Percentiles rank a stretch among this genome's conserved stretches.
Evolutionary conservation across 2,113 vertebrate genomes (phyloP).

Genomic region (Dissostichus mawsoni): DNA sequence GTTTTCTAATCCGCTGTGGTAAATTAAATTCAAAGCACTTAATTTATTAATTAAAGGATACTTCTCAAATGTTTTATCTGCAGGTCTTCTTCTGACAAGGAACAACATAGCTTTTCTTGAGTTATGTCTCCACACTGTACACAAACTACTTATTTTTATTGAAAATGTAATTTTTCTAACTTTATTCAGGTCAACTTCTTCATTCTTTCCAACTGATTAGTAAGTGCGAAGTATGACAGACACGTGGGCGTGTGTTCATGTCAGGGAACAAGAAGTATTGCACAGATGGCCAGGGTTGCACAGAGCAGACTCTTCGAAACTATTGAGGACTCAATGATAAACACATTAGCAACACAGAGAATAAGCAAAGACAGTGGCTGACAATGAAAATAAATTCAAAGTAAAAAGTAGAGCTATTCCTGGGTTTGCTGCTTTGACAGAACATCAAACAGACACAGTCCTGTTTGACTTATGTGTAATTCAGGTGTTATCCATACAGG

Average conservation of each 20-base stretch:
- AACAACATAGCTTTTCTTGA: not conserved
- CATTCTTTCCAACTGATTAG: slow-evolving; percentile 39
- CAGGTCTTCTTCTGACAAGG: too few species aligned
- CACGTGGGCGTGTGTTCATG: slow-evolving; percentile 47
- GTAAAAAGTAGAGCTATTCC: not conserved
- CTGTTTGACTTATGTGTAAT: not conserved
- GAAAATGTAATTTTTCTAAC: slow-evolving; percentile 32
- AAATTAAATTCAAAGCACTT: not conserved
- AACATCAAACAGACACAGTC: slow-evolving; percentile 10
- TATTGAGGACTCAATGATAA: slow-evolving; percentile 1
- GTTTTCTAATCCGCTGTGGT: slow-evolving; percentile 4
- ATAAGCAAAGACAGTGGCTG: not conserved
- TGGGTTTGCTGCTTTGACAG: not conserved
- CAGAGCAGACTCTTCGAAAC: slow-evolving; percentile 26
- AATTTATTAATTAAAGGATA: not conserved
- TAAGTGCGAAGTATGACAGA: slow-evolving; percentile 56
- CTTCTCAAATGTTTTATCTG: too few species aligned
- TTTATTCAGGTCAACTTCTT: slow-evolving; percentile 9
- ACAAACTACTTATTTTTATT: not conserved
- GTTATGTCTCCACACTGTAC: not conserved
- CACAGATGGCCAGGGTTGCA: slow-evolving; percentile 60
- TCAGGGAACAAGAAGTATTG: slow-evolving; percentile 35
- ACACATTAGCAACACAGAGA: slow-evolving; percentile 4
- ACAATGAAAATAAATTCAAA: not conserved
- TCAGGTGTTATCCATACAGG: not conserved